phyloP scores from a whole-genome alignment of 2,888 invertebrate genomes.

The Thera obeliscata region DNA sequence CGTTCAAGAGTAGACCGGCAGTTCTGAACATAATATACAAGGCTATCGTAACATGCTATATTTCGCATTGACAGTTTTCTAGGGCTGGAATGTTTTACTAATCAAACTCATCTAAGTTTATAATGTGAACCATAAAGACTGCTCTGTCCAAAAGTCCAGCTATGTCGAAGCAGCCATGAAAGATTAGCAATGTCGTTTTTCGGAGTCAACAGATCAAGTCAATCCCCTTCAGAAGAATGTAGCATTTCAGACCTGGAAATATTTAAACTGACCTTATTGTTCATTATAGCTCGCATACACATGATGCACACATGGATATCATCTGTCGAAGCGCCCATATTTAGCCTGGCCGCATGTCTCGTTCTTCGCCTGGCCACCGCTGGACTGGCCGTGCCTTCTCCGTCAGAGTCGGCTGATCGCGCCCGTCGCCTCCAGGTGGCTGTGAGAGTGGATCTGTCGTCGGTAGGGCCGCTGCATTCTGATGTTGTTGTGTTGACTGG shows the following conservation, averaged over 20 bases:
- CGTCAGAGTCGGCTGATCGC: constrained; percentile 64
- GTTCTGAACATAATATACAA: too few species aligned
- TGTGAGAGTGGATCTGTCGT: constrained; percentile 64
- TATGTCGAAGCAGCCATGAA: too few species aligned
- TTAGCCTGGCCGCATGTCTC: constrained; percentile 93
- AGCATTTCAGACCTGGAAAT: background rate
- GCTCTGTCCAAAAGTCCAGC: too few species aligned
- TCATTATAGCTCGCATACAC: constrained; percentile 99
- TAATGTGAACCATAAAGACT: too few species aligned
- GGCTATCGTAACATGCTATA: too few species aligned
- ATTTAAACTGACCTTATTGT: constrained; percentile 91
- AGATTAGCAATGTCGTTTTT: too few species aligned
- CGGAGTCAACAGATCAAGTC: too few species aligned
- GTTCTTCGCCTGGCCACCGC: constrained; percentile 86
- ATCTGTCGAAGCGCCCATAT: constrained; percentile 98
- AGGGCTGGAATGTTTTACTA: too few species aligned
- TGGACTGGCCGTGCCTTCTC: constrained; percentile 65
- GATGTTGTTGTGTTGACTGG: constrained; percentile 74
- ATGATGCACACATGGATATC: constrained; percentile 99
- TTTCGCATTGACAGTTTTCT: too few species aligned
- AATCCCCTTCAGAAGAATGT: too few species aligned
- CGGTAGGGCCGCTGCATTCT: constrained; percentile 73
- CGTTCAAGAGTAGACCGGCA: too few species aligned
- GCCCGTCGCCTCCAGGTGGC: constrained; percentile 72
- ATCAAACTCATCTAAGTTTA: too few species aligned